Evolutionary conservation across 2,888 invertebrate species (phyloP).

Genomic region (Agrotis clavis): DNA sequence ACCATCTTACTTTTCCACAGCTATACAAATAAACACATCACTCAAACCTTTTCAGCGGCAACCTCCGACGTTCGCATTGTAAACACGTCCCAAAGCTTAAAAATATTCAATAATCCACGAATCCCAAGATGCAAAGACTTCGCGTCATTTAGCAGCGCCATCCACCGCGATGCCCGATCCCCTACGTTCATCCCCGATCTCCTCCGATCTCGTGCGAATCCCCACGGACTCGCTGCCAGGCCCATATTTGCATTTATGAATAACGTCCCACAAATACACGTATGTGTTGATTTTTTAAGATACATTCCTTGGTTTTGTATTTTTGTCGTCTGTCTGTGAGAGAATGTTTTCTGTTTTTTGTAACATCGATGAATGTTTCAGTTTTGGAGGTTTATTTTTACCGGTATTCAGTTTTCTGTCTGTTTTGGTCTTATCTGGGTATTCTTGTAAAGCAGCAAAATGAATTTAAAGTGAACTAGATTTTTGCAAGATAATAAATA

Average conservation of each 20-base stretch:
- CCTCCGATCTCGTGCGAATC: conserved; percentile 43
- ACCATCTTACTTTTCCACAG: conserved; percentile 4
- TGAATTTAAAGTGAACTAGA: too few species aligned
- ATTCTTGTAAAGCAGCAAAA: background rate
- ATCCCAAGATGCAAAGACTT: conserved; percentile 57
- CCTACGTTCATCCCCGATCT: conserved; percentile 22
- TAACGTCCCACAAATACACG: conserved; percentile 64
- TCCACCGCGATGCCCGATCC: conserved; percentile 48
- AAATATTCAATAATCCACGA: conserved; percentile 67
- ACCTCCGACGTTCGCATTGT: conserved; percentile 32
- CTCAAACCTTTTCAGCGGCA: conserved; percentile 21
- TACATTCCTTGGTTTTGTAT: conserved; percentile 58
- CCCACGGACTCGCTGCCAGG: conserved; percentile 62
- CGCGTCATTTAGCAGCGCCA: conserved; percentile 65
- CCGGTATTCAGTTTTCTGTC: conserved; percentile 5
- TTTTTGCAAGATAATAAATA: too few species aligned
- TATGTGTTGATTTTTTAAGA: conserved; percentile 64
- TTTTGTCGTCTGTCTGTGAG: conserved; percentile 37
- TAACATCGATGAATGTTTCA: conserved; percentile 23
- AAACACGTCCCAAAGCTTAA: conserved; percentile 55
- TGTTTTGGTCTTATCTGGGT: too few species aligned
- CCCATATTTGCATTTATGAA: conserved; percentile 74
- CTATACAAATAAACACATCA: conserved; percentile 38
- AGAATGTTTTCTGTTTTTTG: conserved; percentile 32
- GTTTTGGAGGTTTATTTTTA: conserved; percentile 17